Evolutionary conservation across 92 coral and sea anemone genomes (phyloP), one percentile per base, ranked within the genome.

Genomic region (Pocillopora meandrina): DNA sequence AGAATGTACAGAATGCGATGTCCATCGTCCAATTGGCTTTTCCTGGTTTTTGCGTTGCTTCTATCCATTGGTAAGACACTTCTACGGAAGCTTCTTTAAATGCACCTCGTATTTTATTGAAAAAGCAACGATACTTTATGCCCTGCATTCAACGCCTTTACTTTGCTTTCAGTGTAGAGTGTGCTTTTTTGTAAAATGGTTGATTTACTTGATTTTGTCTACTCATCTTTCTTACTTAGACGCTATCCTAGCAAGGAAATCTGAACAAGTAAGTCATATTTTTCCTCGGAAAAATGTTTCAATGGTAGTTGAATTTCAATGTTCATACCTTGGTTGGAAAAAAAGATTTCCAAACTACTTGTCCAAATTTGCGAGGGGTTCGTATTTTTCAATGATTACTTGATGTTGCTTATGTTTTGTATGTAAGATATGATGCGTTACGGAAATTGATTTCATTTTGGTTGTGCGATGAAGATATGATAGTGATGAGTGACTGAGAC

Each of bases 191-290:
- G 20, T 31, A 15, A 9, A 17, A n/a, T 20, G 49, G 10, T n/a
- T 26, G 14, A 9, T n/a, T 57, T 42, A 34, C 19, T 10, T n/a
- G 47, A 12, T 12, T 69, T 21, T 7, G 19, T 56, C 21, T 31
- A 52, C 49, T 42, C 7, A 60, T 60, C 9, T 34, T 6, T 61
- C 17, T 64, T 55, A 3, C 55, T 79, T 67, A 79, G 83, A 20
- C 21, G 82, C 58, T 42, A 58, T 49, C 19, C 12, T 61, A n/a
- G 31, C 15, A 65, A 58, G 83, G 35, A 35, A 79, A 21, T 36
- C 20, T 23, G 64, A 79, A 65, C 52, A 78, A 73, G 83, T 65
- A 65, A 52, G 81, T 76, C 10, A 1, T 35, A 11, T 16, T 76
- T 16, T 47, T 58, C 8, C 11, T 17, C 20, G 21, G 55, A 11